Evolutionary conservation across 92 coral and sea anemone genomes (phyloP).

Genomic region (Palythoa grandis): DNA sequence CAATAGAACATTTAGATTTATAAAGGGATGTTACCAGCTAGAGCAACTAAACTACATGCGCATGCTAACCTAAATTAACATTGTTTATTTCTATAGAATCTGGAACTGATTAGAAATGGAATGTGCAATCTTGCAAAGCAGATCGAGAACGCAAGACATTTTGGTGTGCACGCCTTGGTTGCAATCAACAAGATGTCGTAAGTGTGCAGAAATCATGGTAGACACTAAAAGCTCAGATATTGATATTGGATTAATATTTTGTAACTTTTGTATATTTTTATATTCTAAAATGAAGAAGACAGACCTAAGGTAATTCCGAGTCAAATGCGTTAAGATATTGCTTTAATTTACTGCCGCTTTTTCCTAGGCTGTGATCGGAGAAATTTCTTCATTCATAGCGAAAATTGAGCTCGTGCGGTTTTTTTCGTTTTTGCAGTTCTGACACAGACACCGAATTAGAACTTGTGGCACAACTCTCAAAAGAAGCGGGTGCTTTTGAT

Average conservation of each 20-base stretch:
- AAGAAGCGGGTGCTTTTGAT: slow-evolving; percentile 94
- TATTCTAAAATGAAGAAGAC: too few relatives aligned
- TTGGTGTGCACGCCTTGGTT: slow-evolving; percentile 91
- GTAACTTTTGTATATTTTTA: too few relatives aligned
- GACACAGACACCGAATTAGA: slow-evolving; percentile 89
- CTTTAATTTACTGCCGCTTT: too few relatives aligned
- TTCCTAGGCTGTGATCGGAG: too few relatives aligned
- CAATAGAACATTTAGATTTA: too few relatives aligned
- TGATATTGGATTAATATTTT: too few relatives aligned
- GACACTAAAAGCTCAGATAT: background rate
- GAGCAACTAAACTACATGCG: background rate
- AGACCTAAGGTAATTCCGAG: too few relatives aligned
- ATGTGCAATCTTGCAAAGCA: slow-evolving; percentile 95
- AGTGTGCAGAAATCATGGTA: slow-evolving; percentile 27
- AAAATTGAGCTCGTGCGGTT: background rate
- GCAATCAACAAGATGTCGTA: slow-evolving; percentile 94
- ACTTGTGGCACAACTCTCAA: slow-evolving; percentile 78
- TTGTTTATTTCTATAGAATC: slow-evolving; percentile 59
- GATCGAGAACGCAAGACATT: slow-evolving; percentile 91
- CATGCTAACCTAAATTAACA: background rate
- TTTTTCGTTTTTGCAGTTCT: slow-evolving; percentile 47
- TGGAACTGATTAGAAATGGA: slow-evolving; percentile 82
- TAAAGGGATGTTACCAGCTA: background rate
- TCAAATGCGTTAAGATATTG: too few relatives aligned
- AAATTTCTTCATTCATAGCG: background rate